Evolutionary conservation across 2,797 vertebrate genomes (phyloP).

Genomic region (Ispidina picta): DNA sequence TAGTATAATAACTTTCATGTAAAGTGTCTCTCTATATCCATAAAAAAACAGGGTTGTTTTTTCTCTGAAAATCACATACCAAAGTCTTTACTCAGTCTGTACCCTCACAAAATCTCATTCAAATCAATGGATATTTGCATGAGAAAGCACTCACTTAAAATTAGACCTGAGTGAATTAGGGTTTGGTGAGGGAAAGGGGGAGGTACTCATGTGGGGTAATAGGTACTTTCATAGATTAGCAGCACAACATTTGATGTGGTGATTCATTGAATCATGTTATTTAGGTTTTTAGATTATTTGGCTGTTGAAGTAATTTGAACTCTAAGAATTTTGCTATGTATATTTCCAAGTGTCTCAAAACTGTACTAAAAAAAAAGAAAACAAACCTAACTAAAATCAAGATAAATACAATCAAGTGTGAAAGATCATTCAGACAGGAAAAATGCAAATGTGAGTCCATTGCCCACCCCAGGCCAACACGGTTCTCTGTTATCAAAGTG

Average conservation of each 20-base stretch:
- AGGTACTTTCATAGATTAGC: neutral
- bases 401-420: neutral
- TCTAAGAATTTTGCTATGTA: neutral
- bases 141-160: constrained; percentile 61
- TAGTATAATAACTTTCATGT: constrained; percentile 30
- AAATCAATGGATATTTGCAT: constrained; percentile 59
- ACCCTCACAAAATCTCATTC: constrained; percentile 47
- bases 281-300: neutral
- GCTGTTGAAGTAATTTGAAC: neutral
- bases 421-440: neutral
- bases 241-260: neutral
- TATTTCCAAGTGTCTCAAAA: neutral
- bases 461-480: neutral
- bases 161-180: constrained; percentile 13
- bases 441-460: neutral
- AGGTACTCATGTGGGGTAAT: neutral
- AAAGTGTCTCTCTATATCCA: constrained; percentile 11
- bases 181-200: constrained; percentile 9
- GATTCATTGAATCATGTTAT: neutral
- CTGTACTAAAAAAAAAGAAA: neutral
- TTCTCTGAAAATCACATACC: constrained; percentile 14
- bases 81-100: constrained; percentile 35
- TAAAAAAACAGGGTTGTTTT: constrained; percentile 17
- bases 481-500: neutral
- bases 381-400: neutral